Evolutionary conservation across 2,888 invertebrate species (phyloP), one percentile per base, ranked within the genome.

Genomic region (Papilio elwesi): DNA sequence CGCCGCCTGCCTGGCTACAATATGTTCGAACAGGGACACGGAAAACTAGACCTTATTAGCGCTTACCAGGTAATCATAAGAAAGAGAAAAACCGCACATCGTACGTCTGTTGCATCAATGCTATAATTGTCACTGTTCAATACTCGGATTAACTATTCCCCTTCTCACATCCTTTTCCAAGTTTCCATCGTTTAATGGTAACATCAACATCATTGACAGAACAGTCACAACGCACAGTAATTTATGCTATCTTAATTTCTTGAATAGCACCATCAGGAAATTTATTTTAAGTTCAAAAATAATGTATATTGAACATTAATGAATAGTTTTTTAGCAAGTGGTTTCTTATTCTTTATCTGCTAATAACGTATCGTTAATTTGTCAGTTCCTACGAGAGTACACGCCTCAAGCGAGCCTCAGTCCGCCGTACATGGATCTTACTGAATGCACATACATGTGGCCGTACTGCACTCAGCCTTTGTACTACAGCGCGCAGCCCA

Each of bases 1-100:
- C 94, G 97, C 51, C 94, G 98, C 47, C 94, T 99, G 68, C 95
- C 97, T 0, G 96, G 96, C 36, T 97, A 97, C 55, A 98, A 98
- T 86, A 99, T 99, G 97, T 99, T 99, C 88, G 99, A 99, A 86
- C 99, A 99, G 90, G 99, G 99, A 0, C 98, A 98, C 85, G 99
- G 99, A 65, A 98, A 98, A 88, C 91, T 99, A 68, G 98, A 99
- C 90, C 95, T 99, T 67, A 94, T 98, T 69, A 96, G 96, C 83
- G 98, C 99, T 55, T 98, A 97, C 89, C 96, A 97, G 95, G 96
- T 94, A 68, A 64, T 6, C 36, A 36, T 43, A 43, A 38, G 70
- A 53, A 49, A 43, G 6, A 4, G 2, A 43, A 26, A 26, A 26
- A n/a, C n/a, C n/a, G n/a, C n/a, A n/a, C 4, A 26, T 26, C 26